Conservation (phyloP, 2,797 vertebrate species). For the Acanthurus leucopareius region DNA sequence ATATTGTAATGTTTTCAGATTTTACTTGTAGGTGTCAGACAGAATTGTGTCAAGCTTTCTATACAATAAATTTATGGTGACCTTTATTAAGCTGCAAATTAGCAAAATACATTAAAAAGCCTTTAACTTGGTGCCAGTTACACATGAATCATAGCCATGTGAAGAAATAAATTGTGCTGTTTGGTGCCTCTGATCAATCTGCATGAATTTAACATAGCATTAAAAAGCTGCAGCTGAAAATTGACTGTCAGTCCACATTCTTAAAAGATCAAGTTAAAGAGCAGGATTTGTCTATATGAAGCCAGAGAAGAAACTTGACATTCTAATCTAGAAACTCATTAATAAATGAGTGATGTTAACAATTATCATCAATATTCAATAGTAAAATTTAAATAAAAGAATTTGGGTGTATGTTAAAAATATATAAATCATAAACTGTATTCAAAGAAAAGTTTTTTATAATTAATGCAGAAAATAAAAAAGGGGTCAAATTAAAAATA, state of each 20-base stretch:
- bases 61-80: background rate
- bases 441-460: background rate
- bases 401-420: background rate
- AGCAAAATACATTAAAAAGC: too few relatives aligned
- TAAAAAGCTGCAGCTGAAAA: conserved; percentile 14
- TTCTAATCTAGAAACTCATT: background rate
- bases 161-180: conserved; percentile 20
- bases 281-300: background rate
- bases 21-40: background rate
- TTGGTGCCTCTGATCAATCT: conserved; percentile 20
- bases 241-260: conserved; percentile 3
- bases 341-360: conserved; percentile 3
- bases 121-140: background rate
- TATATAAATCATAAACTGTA: background rate
- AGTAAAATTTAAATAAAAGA: too few relatives aligned
- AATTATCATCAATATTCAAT: background rate
- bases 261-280: conserved; percentile 4
- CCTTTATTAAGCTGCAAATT: background rate
- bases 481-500: background rate
- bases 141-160: background rate
- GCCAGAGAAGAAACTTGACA: background rate
- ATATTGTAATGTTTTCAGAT: background rate
- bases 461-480: background rate
- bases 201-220: conserved; percentile 32
- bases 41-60: background rate